Base-by-base conservation (phyloP, 2,113 vertebrate genomes). In the Murina feae region DNA sequence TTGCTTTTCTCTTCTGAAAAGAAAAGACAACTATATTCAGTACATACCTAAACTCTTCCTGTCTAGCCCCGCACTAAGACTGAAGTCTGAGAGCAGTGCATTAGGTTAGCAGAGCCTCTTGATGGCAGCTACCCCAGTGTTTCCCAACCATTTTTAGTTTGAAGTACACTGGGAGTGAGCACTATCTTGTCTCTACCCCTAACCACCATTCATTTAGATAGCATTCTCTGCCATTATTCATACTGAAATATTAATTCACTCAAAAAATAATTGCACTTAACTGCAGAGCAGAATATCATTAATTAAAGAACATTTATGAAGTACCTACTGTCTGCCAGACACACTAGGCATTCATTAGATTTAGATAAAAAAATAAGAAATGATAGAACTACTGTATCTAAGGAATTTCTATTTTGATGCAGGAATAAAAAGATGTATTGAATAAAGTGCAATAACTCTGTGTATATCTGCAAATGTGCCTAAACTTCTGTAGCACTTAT, bases 1-100 rank as follows among this genome's bases (percentile, higher is more conserved):
- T 60, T 79, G 32, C n/a, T 88, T 76, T 78, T 93, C 42, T 86
- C 28, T 35, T 86, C 35, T 89, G 75, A 89, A 80, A 92, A 90
- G 37, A 82, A 65, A 75, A 79, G 37, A 71, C 87, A 69, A 75
- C 76, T 74, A 1, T 42, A 47, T 87, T 95, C 39, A 58, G 44
- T 75, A 74, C 6, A 44, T 68, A 47, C 37, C 66, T 93, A 58
- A 85, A 42, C 21, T 32, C n/a, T 53, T 17, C 18, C 30, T 53
- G 2, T 35, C 35, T 72, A 12, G 32, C 5, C 13, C 35, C 25
- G 21, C 44, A 60, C 25, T 80, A 51, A 89, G 44, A 72, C 47
- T 93, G 44, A 78, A 76, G 42, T 47, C 89, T 60, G 44, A 25
- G 55, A 81, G 58, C 37, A n/a, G 32, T 79, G 16, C 20, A 66